These are phyloP conservation scores for Lepidostoma basale DNA, from an alignment of 1,140 invertebrate species.

Conservation along the genomic window DNA sequence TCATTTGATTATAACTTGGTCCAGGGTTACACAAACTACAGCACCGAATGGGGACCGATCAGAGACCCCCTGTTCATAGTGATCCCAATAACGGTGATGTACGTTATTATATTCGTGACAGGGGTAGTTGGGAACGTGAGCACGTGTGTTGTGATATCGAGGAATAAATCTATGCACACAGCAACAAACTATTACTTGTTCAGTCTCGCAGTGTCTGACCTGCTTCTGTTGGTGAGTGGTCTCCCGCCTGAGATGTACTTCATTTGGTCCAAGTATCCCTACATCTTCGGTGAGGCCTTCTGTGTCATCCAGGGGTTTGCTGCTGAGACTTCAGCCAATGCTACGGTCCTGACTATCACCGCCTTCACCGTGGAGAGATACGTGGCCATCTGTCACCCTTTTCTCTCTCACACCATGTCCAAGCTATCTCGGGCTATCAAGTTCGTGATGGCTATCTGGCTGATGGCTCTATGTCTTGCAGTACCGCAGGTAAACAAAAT, in stretches of 20 bases:
- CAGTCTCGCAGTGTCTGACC: slow-evolving; percentile 90
- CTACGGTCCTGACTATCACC: slow-evolving; percentile 87
- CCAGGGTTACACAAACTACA: background rate
- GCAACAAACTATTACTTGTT: slow-evolving; percentile 94
- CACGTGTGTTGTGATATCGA: slow-evolving; percentile 90
- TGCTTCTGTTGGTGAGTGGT: slow-evolving; percentile 83
- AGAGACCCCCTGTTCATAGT: slow-evolving; percentile 75
- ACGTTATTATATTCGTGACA: slow-evolving; percentile 81
- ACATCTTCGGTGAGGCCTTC: slow-evolving; percentile 84
- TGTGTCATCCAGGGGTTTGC: slow-evolving; percentile 84
- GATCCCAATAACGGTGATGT: slow-evolving; percentile 80
- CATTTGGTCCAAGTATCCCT: slow-evolving; percentile 88
- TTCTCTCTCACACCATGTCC: slow-evolving; percentile 82
- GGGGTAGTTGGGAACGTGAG: slow-evolving; percentile 90
- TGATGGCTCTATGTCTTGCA: slow-evolving; percentile 73
- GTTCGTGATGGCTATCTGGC: slow-evolving; percentile 75
- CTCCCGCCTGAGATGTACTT: slow-evolving; percentile 85
- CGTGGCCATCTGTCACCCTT: slow-evolving; percentile 78
- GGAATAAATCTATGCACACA: slow-evolving; percentile 90
- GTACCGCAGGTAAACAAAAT: slow-evolving; percentile 68
- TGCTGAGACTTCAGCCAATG: slow-evolving; percentile 90
- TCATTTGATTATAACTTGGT: slow-evolving; percentile 1
- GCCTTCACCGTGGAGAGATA: slow-evolving; percentile 83
- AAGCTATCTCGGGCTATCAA: slow-evolving; percentile 77
- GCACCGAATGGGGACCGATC: slow-evolving; percentile 55